Evolutionary conservation across 2,888 invertebrate genomes (phyloP).

Genomic region (Helleia helle): DNA sequence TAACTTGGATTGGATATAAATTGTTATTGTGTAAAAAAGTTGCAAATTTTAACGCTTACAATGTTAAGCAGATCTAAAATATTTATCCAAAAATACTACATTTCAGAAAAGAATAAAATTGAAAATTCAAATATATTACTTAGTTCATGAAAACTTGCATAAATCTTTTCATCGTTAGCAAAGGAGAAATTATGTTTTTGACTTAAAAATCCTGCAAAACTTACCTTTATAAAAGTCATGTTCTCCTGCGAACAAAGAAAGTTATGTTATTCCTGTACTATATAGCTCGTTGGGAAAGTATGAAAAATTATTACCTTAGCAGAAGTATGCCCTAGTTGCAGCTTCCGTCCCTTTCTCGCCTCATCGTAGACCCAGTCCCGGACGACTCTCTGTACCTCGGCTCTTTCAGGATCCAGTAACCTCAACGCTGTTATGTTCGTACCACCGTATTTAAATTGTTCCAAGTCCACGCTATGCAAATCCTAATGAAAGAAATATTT

Average conservation of each 20-base stretch:
- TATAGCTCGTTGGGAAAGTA: slow-evolving; percentile 6
- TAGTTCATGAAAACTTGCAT: too few species aligned
- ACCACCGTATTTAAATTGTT: slow-evolving; percentile 95
- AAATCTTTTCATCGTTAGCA: too few species aligned
- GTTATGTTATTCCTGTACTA: slow-evolving; percentile 14
- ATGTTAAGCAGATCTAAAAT: too few species aligned
- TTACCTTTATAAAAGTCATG: slow-evolving; percentile 82
- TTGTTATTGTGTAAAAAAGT: too few species aligned
- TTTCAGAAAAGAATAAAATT: too few species aligned
- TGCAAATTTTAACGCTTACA: too few species aligned
- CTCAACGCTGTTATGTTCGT: slow-evolving; percentile 96
- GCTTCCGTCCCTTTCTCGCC: slow-evolving; percentile 76
- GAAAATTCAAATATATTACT: too few species aligned
- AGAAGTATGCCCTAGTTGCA: slow-evolving; percentile 73
- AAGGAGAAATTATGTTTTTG: too few species aligned
- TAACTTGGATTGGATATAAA: too few species aligned
- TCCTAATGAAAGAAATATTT: slow-evolving; percentile 72
- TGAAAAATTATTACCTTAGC: slow-evolving; percentile 58
- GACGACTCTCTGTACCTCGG: slow-evolving; percentile 84
- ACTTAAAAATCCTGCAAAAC: too few species aligned
- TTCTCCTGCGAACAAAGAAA: slow-evolving; percentile 72
- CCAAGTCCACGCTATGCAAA: slow-evolving; percentile 91
- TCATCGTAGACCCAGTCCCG: slow-evolving; percentile 87
- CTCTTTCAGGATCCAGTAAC: slow-evolving; percentile 87
- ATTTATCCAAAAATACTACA: too few species aligned